These are phyloP conservation scores for Andrena fulva DNA, from an alignment of 2,888 invertebrate genomes.

Conservation along the genomic window DNA sequence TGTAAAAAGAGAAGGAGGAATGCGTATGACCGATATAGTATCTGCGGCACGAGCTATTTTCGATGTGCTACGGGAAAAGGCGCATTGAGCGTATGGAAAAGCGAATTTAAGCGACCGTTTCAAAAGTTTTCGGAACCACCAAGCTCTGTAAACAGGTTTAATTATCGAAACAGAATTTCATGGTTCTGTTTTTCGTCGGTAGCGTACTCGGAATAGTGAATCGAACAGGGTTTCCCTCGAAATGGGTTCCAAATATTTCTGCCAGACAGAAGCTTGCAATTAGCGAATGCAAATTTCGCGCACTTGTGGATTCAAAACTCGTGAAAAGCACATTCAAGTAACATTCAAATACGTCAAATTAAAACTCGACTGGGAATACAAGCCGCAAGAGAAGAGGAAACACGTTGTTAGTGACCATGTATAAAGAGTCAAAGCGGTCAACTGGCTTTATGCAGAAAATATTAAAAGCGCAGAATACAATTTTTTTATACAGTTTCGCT, in stretches of 20 bases:
- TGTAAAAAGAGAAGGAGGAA: neutral
- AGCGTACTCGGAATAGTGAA: neutral
- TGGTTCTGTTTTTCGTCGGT: neutral
- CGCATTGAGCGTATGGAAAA: no score
- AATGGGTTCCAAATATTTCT: neutral
- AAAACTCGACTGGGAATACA: neutral
- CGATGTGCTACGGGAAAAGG: neutral
- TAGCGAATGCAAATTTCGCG: neutral
- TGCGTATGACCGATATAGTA: neutral
- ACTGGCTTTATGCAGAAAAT: no score
- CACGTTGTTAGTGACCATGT: no score
- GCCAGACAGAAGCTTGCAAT: neutral
- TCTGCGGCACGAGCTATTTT: neutral
- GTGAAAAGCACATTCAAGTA: no score
- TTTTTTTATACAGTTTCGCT: no score
- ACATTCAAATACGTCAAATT: neutral
- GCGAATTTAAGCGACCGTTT: neutral
- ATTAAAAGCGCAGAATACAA: no score
- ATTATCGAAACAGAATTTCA: neutral
- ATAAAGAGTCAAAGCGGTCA: no score
- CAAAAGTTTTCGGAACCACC: neutral
- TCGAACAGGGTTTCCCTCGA: neutral
- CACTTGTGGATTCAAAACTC: neutral
- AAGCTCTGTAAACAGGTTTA: neutral
- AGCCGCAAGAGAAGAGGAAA: neutral